Evolutionary conservation across 2,797 vertebrate genomes (phyloP).

Genomic region (Cacajao melanocephalus): DNA sequence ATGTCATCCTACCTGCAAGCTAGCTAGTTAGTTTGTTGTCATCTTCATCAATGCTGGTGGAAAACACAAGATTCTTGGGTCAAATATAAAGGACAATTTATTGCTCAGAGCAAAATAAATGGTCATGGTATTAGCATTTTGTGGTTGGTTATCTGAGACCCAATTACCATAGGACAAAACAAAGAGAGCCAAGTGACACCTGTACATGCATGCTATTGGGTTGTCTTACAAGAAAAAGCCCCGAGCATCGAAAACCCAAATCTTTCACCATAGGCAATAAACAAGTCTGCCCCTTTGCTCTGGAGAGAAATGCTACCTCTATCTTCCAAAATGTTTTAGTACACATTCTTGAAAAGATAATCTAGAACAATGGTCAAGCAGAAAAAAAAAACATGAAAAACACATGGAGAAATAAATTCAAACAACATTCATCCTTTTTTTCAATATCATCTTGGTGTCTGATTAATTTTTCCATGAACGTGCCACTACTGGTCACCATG

Average conservation of each 20-base stretch:
- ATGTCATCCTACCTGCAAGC: background rate
- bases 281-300: background rate
- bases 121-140: background rate
- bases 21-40: background rate
- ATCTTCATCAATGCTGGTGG: background rate
- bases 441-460: background rate
- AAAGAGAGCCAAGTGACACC: background rate
- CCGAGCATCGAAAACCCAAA: background rate
- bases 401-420: background rate
- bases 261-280: background rate
- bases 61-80: background rate
- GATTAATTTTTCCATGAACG: background rate
- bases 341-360: background rate
- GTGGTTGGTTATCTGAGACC: background rate
- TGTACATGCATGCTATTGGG: no score
- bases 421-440: background rate
- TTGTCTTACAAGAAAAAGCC: background rate
- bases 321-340: background rate
- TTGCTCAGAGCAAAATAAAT: background rate
- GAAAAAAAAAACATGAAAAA: background rate
- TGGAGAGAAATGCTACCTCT: background rate
- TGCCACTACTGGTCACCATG: background rate
- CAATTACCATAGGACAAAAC: background rate
- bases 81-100: background rate
- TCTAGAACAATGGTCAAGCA: background rate